Evolutionary conservation across 1,140 invertebrate genomes (phyloP).

Genomic region (Hycleus cichorii): DNA sequence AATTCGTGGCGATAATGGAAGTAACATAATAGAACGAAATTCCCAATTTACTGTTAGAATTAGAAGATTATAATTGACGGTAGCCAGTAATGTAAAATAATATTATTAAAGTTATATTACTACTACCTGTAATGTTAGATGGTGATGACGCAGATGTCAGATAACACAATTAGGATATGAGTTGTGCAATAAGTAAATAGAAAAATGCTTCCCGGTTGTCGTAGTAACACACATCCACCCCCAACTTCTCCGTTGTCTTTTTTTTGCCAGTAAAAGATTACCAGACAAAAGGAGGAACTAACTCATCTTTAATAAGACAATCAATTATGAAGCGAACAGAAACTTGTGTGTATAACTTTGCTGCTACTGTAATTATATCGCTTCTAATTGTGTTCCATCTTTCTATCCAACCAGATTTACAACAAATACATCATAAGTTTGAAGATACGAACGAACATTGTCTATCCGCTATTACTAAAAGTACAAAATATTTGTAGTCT

Average conservation of each 20-base stretch:
- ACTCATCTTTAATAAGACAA: conserved; percentile 44
- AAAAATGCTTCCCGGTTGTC: conserved; percentile 22
- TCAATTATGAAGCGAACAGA: conserved; percentile 40
- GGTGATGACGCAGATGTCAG: conserved; percentile 37
- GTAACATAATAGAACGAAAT: no score
- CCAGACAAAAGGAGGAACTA: conserved; percentile 38
- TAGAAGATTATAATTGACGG: no score
- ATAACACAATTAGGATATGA: conserved; percentile 42
- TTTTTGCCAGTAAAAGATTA: no score
- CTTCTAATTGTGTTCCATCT: conserved; percentile 37
- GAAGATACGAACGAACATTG: not conserved
- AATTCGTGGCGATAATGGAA: no score
- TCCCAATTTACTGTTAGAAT: no score
- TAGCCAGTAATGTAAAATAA: no score
- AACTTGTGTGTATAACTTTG: conserved; percentile 39
- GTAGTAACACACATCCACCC: conserved; percentile 23
- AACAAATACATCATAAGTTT: conserved; percentile 23
- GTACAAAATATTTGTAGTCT: no score
- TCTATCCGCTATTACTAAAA: not conserved
- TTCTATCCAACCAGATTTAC: conserved; percentile 32
- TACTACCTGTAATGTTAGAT: conserved; percentile 21
- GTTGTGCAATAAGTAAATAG: conserved; percentile 40
- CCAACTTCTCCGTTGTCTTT: no score
- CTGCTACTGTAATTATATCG: conserved; percentile 37
- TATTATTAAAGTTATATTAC: conserved; percentile 6